These are phyloP conservation scores for Astatotilapia flaviijosephi DNA, from an alignment of 2,113 vertebrate species.

Conservation along the genomic window DNA sequence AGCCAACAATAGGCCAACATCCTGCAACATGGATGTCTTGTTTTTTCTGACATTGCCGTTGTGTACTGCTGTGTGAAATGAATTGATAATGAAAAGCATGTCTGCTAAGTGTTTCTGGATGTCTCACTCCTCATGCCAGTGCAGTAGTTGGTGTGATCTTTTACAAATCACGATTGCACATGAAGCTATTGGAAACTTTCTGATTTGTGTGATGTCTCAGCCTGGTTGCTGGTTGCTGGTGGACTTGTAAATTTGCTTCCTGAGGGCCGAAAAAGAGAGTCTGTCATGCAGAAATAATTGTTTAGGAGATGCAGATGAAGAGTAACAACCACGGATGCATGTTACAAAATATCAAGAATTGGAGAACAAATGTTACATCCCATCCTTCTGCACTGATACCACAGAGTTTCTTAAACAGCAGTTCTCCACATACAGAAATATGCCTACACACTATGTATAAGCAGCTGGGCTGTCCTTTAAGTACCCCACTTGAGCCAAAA, in stretches of 20 bases:
- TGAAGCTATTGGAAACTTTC: not conserved
- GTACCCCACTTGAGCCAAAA: not conserved
- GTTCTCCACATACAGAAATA: not conserved
- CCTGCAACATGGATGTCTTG: not conserved
- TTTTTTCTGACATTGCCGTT: not conserved
- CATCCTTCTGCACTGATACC: not conserved
- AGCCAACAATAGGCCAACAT: not conserved
- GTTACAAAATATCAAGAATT: not conserved
- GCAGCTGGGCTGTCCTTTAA: not conserved
- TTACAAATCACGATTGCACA: not conserved
- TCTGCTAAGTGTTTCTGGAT: not conserved
- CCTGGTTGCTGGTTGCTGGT: not conserved
- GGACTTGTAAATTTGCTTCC: not conserved
- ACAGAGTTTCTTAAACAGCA: not conserved
- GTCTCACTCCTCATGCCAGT: not conserved
- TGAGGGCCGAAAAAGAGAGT: accelerated
- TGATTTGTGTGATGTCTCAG: not conserved
- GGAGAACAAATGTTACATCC: accelerated
- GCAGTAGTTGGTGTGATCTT: not conserved
- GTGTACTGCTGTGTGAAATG: not conserved
- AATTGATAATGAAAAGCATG: not conserved
- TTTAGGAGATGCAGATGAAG: not conserved
- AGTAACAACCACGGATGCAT: accelerated
- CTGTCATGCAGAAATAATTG: not conserved
- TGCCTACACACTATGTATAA: not conserved